A percentile compares a stretch with the other conserved stretches of the same genome.
Conservation (phyloP, 2,888 invertebrate genomes). For the Herminia tarsipennalis region DNA sequence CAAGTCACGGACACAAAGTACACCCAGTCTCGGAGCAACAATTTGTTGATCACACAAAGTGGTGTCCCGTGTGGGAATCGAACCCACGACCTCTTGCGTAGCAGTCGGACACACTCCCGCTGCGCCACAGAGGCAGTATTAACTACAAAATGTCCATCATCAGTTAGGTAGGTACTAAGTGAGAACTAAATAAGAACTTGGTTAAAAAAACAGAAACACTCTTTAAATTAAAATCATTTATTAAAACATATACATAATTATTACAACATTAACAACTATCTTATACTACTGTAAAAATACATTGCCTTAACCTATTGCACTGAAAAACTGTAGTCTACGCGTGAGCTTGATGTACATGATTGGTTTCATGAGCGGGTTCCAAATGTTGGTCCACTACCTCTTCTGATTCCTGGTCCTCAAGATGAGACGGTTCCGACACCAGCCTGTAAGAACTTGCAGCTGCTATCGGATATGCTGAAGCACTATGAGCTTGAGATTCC, state of each 20-base stretch:
- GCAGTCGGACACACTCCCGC: too few relatives aligned
- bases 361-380: constrained; percentile 42
- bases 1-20: too few relatives aligned
- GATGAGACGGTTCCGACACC: constrained; percentile 47
- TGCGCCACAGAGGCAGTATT: too few relatives aligned
- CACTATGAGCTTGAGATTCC: constrained; percentile 37
- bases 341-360: constrained; percentile 29
- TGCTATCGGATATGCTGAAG: constrained; percentile 30
- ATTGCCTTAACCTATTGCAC: constrained; percentile 21
- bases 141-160: too few relatives aligned
- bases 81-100: too few relatives aligned
- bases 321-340: constrained; percentile 21
- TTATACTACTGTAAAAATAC: constrained; percentile 8
- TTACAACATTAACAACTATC: constrained; percentile 22
- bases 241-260: constrained; percentile 9
- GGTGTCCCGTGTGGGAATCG: too few relatives aligned
- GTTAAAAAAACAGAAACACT: background rate
- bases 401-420: constrained; percentile 44
- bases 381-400: constrained; percentile 40
- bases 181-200: too few relatives aligned
- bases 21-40: too few relatives aligned
- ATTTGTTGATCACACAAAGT: too few relatives aligned
- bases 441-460: constrained; percentile 52
- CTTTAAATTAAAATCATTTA: background rate
- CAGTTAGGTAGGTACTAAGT: too few relatives aligned